Evolutionary conservation across 2,888 invertebrate species (phyloP).

Genomic region (Gerris lacustris): DNA sequence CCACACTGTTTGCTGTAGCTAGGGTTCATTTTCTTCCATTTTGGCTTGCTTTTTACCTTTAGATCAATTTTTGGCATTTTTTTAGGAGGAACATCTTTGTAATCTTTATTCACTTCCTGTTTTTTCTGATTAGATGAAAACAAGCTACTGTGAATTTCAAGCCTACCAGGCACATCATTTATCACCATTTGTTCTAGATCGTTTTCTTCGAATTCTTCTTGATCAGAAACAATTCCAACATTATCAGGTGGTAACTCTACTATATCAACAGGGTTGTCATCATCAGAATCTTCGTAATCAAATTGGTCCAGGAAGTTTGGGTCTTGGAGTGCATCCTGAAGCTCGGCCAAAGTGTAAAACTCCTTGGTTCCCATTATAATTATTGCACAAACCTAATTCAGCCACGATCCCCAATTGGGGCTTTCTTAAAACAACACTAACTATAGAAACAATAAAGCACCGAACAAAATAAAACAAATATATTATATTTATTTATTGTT

Average conservation of each 20-base stretch:
- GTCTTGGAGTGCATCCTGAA: slow-evolving; percentile 8
- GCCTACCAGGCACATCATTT: slow-evolving; percentile 6
- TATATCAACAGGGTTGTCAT: slow-evolving; percentile 7
- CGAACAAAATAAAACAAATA: too few species aligned
- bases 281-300: slow-evolving; percentile 7
- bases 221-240: slow-evolving; percentile 10
- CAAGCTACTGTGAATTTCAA: slow-evolving; percentile 9
- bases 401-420: slow-evolving; percentile 4
- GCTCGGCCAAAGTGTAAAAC: slow-evolving; percentile 6
- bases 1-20: neutral
- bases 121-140: neutral
- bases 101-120: too few species aligned
- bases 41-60: neutral
- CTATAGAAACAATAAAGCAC: too few species aligned
- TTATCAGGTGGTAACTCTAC: slow-evolving; percentile 12
- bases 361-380: neutral
- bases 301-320: slow-evolving; percentile 11
- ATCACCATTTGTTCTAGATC: neutral
- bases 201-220: slow-evolving; percentile 9
- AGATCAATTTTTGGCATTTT: neutral
- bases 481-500: too few species aligned
- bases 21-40: neutral
- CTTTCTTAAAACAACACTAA: too few species aligned
- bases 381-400: neutral
- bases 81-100: neutral